Conservation (phyloP, 2,113 vertebrate genomes). For the Euleptes europaea region DNA sequence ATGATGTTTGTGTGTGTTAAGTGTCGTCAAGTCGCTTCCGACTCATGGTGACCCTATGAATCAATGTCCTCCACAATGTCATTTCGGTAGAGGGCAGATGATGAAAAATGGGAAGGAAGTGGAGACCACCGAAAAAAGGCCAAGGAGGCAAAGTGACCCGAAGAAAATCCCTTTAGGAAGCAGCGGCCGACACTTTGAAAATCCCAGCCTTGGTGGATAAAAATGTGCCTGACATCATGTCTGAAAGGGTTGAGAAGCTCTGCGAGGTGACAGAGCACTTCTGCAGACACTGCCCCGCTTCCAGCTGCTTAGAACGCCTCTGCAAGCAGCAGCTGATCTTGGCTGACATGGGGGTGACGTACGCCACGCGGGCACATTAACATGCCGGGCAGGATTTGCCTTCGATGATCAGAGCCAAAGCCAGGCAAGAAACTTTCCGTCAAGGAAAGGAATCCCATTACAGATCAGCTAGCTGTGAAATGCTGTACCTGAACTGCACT, state of each 20-base stretch:
- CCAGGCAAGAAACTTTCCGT: constrained; percentile 50
- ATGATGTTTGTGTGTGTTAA: no score
- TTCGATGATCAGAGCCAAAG: constrained; percentile 53
- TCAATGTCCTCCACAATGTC: no score
- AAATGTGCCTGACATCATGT: background rate
- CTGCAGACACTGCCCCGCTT: background rate
- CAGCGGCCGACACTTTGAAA: background rate
- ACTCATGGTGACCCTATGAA: no score
- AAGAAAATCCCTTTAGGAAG: background rate
- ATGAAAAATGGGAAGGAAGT: background rate
- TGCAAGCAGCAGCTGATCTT: constrained; percentile 1
- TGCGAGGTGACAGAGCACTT: background rate
- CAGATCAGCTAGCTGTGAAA: constrained; percentile 65
- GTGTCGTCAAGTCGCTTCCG: no score
- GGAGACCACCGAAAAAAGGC: no score
- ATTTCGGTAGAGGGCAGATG: background rate
- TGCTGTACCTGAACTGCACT: constrained; percentile 39
- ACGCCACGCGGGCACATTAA: constrained; percentile 1
- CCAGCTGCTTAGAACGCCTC: background rate
- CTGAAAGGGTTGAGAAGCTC: background rate
- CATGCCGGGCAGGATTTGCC: constrained; percentile 47
- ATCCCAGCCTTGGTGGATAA: background rate
- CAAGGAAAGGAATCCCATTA: constrained; percentile 59
- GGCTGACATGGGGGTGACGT: background rate
- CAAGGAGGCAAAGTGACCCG: background rate